Percentiles rank a stretch among this genome's conserved stretches.
Conservation (phyloP, 2,113 vertebrate species). For the Zosterops hypoxanthus region DNA sequence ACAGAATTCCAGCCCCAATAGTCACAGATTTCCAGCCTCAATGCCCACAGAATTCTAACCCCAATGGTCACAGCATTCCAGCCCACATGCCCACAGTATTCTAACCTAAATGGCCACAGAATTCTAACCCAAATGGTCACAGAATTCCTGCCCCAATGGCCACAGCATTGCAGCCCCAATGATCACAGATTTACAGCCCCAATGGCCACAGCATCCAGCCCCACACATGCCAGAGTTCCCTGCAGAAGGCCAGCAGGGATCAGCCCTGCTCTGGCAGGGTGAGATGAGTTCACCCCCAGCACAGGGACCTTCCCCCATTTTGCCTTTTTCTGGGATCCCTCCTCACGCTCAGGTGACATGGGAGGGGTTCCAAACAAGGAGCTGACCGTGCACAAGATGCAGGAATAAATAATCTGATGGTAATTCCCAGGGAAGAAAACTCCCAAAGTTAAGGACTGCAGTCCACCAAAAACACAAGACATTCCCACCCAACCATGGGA, state of each 20-base stretch:
- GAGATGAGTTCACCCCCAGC: neutral
- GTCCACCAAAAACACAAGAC: no score
- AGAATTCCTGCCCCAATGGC: neutral
- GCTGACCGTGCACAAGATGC: accelerated
- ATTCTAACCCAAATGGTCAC: neutral
- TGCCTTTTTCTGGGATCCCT: neutral
- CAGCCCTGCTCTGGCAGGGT: neutral
- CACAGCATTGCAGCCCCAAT: neutral
- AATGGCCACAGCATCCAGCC: neutral
- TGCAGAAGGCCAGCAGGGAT: neutral
- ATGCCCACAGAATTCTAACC: neutral
- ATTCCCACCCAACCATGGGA: neutral
- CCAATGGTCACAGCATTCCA: neutral
- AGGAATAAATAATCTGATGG: neutral
- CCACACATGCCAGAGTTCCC: neutral
- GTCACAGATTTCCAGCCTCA: no score
- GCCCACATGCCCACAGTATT: no score
- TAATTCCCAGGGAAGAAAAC: neutral
- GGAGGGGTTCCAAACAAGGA: neutral
- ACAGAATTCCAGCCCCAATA: neutral
- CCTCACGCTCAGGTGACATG: accelerated
- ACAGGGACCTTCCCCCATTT: neutral
- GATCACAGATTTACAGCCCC: accelerated
- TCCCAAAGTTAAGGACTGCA: neutral
- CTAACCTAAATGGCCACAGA: accelerated